Evolutionary conservation across 2,888 invertebrate genomes (phyloP).

Genomic region (Megaustenia siamemsis): DNA sequence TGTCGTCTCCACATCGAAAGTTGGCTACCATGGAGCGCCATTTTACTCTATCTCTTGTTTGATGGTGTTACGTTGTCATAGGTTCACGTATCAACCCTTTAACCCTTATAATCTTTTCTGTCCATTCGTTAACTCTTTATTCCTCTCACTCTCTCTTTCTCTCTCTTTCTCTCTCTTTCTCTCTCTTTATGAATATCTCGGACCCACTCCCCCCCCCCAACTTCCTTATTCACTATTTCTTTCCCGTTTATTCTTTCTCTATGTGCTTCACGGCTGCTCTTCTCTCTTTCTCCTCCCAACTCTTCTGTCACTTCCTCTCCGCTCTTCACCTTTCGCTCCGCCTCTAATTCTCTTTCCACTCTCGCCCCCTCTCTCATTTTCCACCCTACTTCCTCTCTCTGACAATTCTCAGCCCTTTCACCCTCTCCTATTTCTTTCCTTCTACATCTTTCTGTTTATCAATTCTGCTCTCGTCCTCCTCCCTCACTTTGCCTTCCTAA

Average conservation of each 20-base stretch:
- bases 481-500: background rate
- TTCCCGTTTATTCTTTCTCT: too few relatives aligned
- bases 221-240: background rate
- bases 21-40: too few relatives aligned
- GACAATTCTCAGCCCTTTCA: background rate
- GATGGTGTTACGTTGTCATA: too few relatives aligned
- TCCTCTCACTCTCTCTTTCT: background rate
- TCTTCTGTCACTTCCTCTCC: background rate
- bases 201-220: background rate
- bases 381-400: background rate
- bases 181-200: too few relatives aligned
- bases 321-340: background rate
- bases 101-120: too few relatives aligned
- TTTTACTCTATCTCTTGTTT: too few relatives aligned
- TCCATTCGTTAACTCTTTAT: too few relatives aligned
- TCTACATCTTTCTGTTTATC: background rate
- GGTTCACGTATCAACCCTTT: too few relatives aligned
- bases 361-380: background rate
- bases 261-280: background rate
- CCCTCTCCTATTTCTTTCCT: background rate
- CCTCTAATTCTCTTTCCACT: background rate
- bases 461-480: background rate
- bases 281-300: background rate
- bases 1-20: too few relatives aligned
- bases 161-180: too few relatives aligned